Conservation (phyloP, 1,140 invertebrate species). For the Hycleus phaleratus region DNA sequence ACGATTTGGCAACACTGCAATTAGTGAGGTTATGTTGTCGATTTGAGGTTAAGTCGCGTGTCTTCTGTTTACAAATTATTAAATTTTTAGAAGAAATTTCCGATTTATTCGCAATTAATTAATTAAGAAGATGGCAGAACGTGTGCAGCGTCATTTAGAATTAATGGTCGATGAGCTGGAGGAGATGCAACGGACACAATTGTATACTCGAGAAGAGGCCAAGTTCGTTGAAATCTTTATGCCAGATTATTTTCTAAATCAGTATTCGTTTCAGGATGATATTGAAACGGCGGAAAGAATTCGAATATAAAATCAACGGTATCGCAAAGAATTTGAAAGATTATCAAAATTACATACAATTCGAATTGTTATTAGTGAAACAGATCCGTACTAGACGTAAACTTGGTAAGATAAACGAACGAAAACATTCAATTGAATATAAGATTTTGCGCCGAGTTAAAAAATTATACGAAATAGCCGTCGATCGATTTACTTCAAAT, state of each 20-base stretch:
- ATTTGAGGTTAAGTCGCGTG: no score
- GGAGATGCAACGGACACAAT: not conserved
- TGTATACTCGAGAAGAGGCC: not conserved
- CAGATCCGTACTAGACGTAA: conserved; percentile 21
- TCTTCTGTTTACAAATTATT: no score
- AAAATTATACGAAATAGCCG: conserved; percentile 25
- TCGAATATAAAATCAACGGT: conserved; percentile 28
- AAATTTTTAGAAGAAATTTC: no score
- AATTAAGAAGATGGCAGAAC: not conserved
- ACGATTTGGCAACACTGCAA: no score
- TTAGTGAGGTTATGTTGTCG: no score
- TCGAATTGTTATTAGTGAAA: conserved; percentile 24
- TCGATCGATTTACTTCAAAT: conserved; percentile 25
- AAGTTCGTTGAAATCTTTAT: not conserved
- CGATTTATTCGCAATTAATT: no score
- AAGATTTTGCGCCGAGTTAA: conserved; percentile 27
- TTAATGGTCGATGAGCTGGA: not conserved
- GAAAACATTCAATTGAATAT: conserved; percentile 24
- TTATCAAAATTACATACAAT: conserved; percentile 25
- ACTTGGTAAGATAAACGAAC: conserved; percentile 17
- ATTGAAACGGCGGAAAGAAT: conserved; percentile 20
- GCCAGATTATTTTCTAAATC: not conserved
- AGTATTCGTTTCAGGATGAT: conserved; percentile 17
- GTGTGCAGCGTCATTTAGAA: not conserved
- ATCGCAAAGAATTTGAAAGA: conserved; percentile 24